Evolutionary conservation across 2,888 invertebrate species (phyloP).

Genomic region (Nudaria mundana): DNA sequence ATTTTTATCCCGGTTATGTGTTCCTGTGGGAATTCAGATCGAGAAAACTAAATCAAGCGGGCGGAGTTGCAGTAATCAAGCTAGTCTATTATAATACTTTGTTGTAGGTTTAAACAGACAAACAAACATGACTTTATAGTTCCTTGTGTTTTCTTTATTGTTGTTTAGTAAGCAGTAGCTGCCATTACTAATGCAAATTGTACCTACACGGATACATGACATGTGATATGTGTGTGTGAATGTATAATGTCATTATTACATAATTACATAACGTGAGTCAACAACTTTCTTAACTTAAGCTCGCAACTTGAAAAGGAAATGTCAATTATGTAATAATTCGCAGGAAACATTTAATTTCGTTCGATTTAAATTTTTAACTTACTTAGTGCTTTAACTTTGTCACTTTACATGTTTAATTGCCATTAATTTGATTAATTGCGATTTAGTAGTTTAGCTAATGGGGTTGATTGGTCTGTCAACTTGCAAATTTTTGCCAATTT

Average conservation of each 20-base stretch:
- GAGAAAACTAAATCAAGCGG: too few relatives aligned
- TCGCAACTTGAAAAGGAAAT: slow-evolving; percentile 19
- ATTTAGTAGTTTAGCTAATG: not conserved
- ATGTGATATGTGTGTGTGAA: not conserved
- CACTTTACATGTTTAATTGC: not conserved
- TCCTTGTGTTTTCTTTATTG: not conserved
- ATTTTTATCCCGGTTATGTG: too few relatives aligned
- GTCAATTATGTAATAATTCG: slow-evolving; percentile 16
- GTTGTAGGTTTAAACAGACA: too few relatives aligned
- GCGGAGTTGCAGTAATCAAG: too few relatives aligned
- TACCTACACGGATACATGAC: too few relatives aligned
- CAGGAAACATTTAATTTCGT: slow-evolving; percentile 20
- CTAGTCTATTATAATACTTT: too few relatives aligned
- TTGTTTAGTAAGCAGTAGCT: not conserved
- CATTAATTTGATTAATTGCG: not conserved
- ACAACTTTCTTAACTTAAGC: slow-evolving; percentile 7
- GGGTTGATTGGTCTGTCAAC: too few relatives aligned
- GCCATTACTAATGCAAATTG: slow-evolving; percentile 1
- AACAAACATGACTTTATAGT: too few relatives aligned
- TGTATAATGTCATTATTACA: slow-evolving; percentile 2
- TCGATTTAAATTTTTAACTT: slow-evolving; percentile 3
- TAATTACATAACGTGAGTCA: not conserved
- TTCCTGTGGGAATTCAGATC: too few relatives aligned
- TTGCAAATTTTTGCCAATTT: too few relatives aligned
- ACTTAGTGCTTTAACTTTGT: slow-evolving; percentile 2